Evolutionary conservation across 2,888 invertebrate genomes (phyloP), one percentile per base, ranked within the genome.

Genomic region (Xylota segnis): DNA sequence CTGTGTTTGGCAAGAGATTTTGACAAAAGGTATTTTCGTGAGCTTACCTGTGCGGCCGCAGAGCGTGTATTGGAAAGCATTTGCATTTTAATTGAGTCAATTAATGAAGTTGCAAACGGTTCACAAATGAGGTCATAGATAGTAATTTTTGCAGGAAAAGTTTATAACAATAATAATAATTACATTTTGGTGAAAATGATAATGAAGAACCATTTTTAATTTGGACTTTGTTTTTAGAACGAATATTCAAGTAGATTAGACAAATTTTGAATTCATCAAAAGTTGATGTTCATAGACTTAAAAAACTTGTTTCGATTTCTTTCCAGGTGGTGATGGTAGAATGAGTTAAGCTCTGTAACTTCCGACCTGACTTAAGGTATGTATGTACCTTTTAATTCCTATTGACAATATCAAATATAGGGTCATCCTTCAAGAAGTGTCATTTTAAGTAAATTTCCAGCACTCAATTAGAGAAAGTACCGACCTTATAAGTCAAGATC

Each of bases 71-170:
- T 43, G 59, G 9, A 34, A 63, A 54, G 58, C 16, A 86, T 86
- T 86, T 82, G 82, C 86, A 86, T 86, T 77, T 82, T 86, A 77
- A 86, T 82, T 86, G 82, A 86, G 71, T 86, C 86, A 86, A 86
- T 86, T 86, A 86, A 86, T 82, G 82, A 82, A 86, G 82, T 76
- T 86, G 76, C 76, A 76, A 86, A 72, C 54, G 43, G 34, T 82
- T 82, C 77, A 68, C 27, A 43, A 86, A 77, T 72, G 61, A 59
- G 86, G 86, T 86, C 86, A 74, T 66, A 59, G 27, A n/a, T 59
- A 43, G 50, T 63, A 23, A 23, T 79, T 58, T 50, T 43, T n/a
- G 37, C 54, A 40, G 6, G 32, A 29, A 37, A n/a, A 50, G 10
- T 27, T 18, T 43, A 54, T 47, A 37, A 37, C 16, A 56, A 71